Conservation (phyloP, 2,797 vertebrate genomes). For the Chiloscyllium punctatum region DNA sequence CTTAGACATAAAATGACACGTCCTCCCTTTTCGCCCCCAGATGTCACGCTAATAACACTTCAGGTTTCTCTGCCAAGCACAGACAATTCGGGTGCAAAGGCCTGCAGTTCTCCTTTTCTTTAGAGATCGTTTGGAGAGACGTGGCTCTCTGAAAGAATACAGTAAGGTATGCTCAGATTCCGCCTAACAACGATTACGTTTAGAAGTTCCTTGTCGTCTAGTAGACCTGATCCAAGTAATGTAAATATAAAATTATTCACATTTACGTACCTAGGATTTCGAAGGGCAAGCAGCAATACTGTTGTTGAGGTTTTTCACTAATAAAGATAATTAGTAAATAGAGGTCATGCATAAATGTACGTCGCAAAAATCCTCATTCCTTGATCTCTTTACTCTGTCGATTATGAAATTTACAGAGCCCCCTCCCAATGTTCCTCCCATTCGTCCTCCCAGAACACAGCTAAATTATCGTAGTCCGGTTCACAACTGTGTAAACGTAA, state of each 20-base stretch:
- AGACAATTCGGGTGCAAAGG: neutral
- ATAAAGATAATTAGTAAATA: neutral
- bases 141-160: constrained; percentile 23
- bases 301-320: neutral
- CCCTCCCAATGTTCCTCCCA: neutral
- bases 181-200: neutral
- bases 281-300: neutral
- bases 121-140: constrained; percentile 24
- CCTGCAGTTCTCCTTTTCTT: constrained; percentile 12
- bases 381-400: neutral
- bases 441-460: neutral
- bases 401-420: neutral
- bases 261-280: neutral
- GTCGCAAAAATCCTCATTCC: neutral
- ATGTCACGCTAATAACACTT: too few relatives aligned
- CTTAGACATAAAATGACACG: neutral
- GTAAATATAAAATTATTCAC: neutral
- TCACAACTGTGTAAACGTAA: neutral
- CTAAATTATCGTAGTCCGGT: neutral
- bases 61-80: neutral
- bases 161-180: neutral
- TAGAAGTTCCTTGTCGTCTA: neutral
- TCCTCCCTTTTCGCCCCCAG: neutral
- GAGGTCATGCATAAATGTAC: neutral
- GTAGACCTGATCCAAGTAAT: neutral